Base-by-base conservation (phyloP, 1,140 invertebrate species). In the Neodiprion pinetum region DNA sequence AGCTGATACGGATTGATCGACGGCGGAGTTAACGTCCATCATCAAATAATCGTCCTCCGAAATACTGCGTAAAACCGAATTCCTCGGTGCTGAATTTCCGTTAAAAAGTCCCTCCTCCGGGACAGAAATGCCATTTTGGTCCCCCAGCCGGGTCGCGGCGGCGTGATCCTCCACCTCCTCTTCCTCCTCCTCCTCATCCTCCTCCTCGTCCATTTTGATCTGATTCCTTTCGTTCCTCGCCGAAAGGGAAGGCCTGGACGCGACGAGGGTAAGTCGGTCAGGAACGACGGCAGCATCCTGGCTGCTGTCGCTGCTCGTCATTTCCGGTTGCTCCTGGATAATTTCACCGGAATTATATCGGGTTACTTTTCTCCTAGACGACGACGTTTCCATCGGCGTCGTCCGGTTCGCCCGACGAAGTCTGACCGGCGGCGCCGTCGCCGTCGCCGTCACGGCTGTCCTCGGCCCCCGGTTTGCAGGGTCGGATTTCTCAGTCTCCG, bases 11-110 rank as follows among this genome's bases (percentile, higher is more conserved):
- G 28, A 61, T 14, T 61, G 53, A 4, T 61, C 53, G n/a, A 61
- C 53, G 53, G 28, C 5, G 28, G 28, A 40, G 5, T 78, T 77
- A 7, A 80, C 74, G 17, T 83, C 81, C 7, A 83, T 9, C 3
- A 74, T 80, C 11, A 84, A 10, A 67, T 81, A 81, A 12, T 85
- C 82, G 0, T 81, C 82, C 1, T 82, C 80, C 10, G 74, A 74
- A 61, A 61, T 61, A 61, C 53, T 61, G 3, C 53, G 11, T 5
- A 9, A 61, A 61, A 17, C 8, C 8, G 11, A 14, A 9, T 14
- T 61, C 53, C 53, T 17, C n/a, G 53, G 11, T 9, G 53, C 53
- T 3, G 53, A 17, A 61, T 17, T 61, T 17, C 11, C 53, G 53
- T 40, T 40, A 40, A 40, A 40, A 40, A 61, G 11, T 40, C 53